Evolutionary conservation across 2,797 vertebrate species (phyloP), one percentile per base, ranked within the genome.

Genomic region (Anguilla obscura): DNA sequence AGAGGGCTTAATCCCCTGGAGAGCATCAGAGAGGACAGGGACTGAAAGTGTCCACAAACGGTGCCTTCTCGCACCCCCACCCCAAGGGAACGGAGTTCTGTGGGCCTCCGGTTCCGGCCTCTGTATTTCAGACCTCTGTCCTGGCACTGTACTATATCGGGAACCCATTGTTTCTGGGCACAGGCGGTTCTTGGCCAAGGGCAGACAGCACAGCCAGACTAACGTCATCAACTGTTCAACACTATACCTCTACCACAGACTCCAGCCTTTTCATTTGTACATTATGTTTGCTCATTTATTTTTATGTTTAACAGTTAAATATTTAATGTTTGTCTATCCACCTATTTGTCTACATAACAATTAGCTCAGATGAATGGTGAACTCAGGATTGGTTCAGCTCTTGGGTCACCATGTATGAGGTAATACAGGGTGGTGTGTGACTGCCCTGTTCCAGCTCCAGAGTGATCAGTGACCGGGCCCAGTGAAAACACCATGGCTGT

Each of bases 1-100:
- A 76, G 21, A 66, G 56, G 71, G 24, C 58, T 89, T 93, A 93
- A 94, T 93, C 90, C 90, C 56, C 88, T 3, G 27, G 27, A 14
- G 9, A 63, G 87, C 90, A 89, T 90, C 87, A 92, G 89, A 40
- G 85, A 21, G 30, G 71, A 66, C 66, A 86, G 85, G 48, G 69
- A 45, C 88, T 85, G 63, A 87, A 58, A 86, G 66, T 86, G 45
- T 50, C n/a, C 30, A 50, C 58, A 56, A 48, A 50, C 85, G 45
- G 69, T 94, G 94, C 92, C 4, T 48, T 16, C 14, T 24, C 14
- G n/a, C 27, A 8, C 36, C 36, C n/a, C 79, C n/a, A 3, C 33
- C 21, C 14, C n/a, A 63, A 40, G n/a, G 36, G 45, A 30, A 12
- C 12, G 9, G 71, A 36, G 27, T 8, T 45, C 16, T 30, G 8